A percentile compares a stretch with the other conserved stretches of the same genome.
phyloP scores from a whole-genome alignment of 2,888 invertebrate species.

The Aethes cnicana region DNA sequence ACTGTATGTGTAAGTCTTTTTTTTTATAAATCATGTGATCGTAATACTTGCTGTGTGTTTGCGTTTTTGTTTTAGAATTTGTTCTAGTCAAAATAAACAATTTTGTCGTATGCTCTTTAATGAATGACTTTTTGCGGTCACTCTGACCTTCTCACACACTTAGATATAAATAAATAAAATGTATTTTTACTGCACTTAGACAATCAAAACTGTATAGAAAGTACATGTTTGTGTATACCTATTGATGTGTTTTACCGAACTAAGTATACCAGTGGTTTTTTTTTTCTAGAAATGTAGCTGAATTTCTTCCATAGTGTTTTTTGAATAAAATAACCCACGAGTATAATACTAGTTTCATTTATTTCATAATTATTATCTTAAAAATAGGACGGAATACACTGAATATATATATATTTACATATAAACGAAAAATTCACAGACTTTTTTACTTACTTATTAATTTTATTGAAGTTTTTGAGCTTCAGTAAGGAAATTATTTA shows the following conservation, averaged over 20 bases:
- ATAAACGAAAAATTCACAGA: conserved; percentile 40
- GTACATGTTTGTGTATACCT: neutral
- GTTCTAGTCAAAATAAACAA: no score
- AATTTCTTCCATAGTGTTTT: conserved; percentile 47
- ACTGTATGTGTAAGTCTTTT: no score
- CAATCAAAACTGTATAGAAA: neutral
- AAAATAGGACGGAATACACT: conserved; percentile 37
- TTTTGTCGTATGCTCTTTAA: no score
- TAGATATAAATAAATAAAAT: no score
- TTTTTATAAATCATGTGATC: no score
- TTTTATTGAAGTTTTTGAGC: no score
- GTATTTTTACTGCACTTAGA: no score
- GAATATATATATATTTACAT: conserved; percentile 37
- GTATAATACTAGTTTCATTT: conserved; percentile 43
- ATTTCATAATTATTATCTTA: conserved; percentile 13
- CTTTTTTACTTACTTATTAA: no score
- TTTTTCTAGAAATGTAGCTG: conserved; percentile 18
- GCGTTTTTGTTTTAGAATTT: no score
- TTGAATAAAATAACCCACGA: conserved; percentile 41
- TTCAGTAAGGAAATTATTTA: neutral
- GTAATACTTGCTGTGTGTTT: no score
- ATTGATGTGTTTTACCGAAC: neutral
- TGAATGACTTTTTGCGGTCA: no score
- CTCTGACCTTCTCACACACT: no score
- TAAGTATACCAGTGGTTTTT: neutral